Base-by-base conservation (phyloP, 2,113 vertebrate species). In the Psilopsiagon aurifrons region DNA sequence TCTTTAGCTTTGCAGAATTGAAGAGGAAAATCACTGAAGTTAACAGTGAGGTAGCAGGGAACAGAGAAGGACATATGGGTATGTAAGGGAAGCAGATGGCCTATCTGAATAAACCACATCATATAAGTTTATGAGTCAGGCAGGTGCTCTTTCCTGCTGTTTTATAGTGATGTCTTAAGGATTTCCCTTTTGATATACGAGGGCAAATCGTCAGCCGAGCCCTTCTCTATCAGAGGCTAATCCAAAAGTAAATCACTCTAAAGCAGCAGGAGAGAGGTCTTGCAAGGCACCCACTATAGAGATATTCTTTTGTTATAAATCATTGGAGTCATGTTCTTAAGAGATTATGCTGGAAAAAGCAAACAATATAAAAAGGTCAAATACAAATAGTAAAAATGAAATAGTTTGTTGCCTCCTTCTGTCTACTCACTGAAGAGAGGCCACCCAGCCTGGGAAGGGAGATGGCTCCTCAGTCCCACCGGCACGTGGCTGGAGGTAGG, bases 161-260 rank as follows among this genome's bases (percentile, higher is more conserved):
- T 98, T 98, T 98, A 97, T 96, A 91, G 97, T 95, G 95, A 96
- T 96, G 97, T 97, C 97, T 97, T 97, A 97, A 94, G 97, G 97
- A 97, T 98, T 98, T 97, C 97, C 98, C 93, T 96, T 96, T 92
- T 98, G 98, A 98, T 98, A 97, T 98, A 98, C 4, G 96, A 97
- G 95, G 95, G 95, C 94, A 95, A 92, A 96, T 94, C 41, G 24
- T 93, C 20, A 82, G 90, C 95, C 8, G 82, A 94, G 86, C 86
- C 97, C 94, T 97, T 96, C 97, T 94, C 96, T 94, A 71, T 91
- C 68, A 41, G 94, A 96, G 94, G 96, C 96, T 90, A 91, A 97
- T 97, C 97, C 93, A 95, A 43, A 97, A 97, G 96, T 97, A 98
- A 98, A 98, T 98, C 97, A 98, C 96, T 71, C 80, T 55, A 88